Conservation (phyloP, 2,888 invertebrate species). For the Arrhopalites spinosus region DNA sequence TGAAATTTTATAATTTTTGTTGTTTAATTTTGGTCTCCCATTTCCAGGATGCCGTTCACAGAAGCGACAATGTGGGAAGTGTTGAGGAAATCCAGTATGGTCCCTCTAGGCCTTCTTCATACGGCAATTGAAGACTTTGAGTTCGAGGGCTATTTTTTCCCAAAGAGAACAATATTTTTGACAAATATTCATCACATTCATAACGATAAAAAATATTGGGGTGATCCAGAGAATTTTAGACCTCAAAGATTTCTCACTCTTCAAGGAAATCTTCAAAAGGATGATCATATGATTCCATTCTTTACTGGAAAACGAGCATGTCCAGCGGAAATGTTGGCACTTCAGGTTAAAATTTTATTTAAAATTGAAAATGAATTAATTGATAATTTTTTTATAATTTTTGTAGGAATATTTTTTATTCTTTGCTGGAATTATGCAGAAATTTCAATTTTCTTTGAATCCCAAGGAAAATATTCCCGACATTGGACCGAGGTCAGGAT, state of each 20-base stretch:
- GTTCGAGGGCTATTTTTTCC: slow-evolving; percentile 47
- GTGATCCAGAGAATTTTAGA: slow-evolving; percentile 48
- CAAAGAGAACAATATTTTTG: slow-evolving; percentile 49
- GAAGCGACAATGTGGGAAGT: slow-evolving; percentile 52
- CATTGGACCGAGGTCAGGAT: slow-evolving; percentile 51
- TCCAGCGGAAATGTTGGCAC: slow-evolving; percentile 45
- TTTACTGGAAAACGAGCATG: slow-evolving; percentile 55
- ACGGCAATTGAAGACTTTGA: slow-evolving; percentile 48
- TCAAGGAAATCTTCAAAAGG: slow-evolving; percentile 47
- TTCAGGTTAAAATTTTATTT: background rate
- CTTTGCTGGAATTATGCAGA: slow-evolving; percentile 53
- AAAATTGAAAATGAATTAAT: slow-evolving; percentile 37
- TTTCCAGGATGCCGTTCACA: slow-evolving; percentile 42
- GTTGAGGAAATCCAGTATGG: slow-evolving; percentile 48
- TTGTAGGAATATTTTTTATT: slow-evolving; percentile 52
- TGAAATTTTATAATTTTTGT: background rate
- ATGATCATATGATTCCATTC: slow-evolving; percentile 56
- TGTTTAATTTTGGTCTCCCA: background rate
- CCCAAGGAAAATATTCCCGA: slow-evolving; percentile 48
- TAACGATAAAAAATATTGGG: slow-evolving; percentile 48
- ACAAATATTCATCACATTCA: slow-evolving; percentile 49
- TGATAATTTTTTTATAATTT: too few species aligned
- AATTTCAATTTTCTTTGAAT: slow-evolving; percentile 49
- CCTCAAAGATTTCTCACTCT: slow-evolving; percentile 46
- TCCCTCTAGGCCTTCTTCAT: slow-evolving; percentile 44